These are phyloP conservation scores for Rhynchonycteris naso DNA, from an alignment of 2,797 vertebrate species.

Conservation along the genomic window DNA sequence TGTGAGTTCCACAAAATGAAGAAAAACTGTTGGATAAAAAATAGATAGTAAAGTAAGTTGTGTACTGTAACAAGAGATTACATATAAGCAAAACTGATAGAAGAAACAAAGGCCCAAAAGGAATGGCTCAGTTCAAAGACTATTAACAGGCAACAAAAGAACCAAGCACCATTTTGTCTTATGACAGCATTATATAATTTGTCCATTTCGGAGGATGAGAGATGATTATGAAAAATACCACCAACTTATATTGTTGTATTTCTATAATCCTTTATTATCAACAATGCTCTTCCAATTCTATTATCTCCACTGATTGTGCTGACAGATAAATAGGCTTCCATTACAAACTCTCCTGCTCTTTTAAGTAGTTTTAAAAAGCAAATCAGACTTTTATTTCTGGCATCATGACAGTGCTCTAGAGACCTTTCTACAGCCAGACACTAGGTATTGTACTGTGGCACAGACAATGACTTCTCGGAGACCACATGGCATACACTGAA, in stretches of 20 bases:
- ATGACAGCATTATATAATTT: background rate
- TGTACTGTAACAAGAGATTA: background rate
- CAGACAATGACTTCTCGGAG: too few species aligned
- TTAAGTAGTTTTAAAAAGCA: background rate
- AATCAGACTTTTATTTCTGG: background rate
- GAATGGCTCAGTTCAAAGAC: background rate
- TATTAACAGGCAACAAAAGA: background rate
- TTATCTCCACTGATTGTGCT: background rate
- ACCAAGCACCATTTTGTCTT: background rate
- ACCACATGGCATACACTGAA: too few species aligned
- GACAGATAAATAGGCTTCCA: background rate
- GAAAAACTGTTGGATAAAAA: background rate
- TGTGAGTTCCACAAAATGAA: conserved; percentile 20
- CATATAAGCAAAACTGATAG: background rate
- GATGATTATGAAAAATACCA: background rate
- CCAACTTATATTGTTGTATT: background rate
- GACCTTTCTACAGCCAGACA: background rate
- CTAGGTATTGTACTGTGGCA: background rate
- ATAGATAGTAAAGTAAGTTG: background rate
- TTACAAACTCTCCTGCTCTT: background rate
- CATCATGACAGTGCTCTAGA: background rate
- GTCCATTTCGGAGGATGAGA: background rate
- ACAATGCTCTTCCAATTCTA: background rate
- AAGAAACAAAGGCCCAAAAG: background rate
- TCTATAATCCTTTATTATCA: background rate